Percentiles rank a stretch among this genome's conserved stretches.
phyloP scores from a whole-genome alignment of 2,888 invertebrate genomes.

The Parasteatoda lunata region DNA sequence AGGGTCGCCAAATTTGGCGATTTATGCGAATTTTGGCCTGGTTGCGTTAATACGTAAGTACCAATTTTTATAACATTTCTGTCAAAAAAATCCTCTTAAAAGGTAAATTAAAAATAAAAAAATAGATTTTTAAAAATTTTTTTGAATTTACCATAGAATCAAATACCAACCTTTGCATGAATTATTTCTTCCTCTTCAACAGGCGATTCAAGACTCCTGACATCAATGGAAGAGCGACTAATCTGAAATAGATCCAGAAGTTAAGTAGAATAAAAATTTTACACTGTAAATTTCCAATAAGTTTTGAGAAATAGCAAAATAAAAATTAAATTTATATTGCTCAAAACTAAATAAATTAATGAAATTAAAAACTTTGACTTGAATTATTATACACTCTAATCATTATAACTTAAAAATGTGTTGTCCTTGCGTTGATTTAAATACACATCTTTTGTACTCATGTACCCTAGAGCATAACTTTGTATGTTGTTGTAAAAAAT shows the following conservation, averaged over 20 bases:
- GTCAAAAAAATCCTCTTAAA: neutral
- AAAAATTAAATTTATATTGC: neutral
- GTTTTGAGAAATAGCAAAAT: neutral
- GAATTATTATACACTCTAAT: neutral
- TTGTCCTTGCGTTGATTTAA: too few species aligned
- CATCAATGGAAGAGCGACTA: constrained; percentile 51
- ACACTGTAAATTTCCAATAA: neutral
- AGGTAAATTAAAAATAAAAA: neutral
- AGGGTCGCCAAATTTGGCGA: too few species aligned
- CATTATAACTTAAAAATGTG: neutral
- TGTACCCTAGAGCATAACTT: too few species aligned
- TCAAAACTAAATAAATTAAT: neutral
- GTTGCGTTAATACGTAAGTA: too few species aligned
- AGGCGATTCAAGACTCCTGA: constrained; percentile 7
- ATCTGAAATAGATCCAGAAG: constrained; percentile 4
- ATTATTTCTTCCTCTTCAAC: constrained; percentile 22
- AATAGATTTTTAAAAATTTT: neutral
- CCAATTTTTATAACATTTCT: neutral
- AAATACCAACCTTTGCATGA: constrained; percentile 31
- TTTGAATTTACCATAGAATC: neutral
- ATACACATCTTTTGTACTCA: too few species aligned
- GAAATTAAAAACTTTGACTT: neutral
- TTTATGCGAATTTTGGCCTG: too few species aligned
- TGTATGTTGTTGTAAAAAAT: too few species aligned
- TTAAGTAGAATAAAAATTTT: neutral